Percentiles rank a stretch among this genome's conserved stretches.
Evolutionary conservation across 2,113 vertebrate genomes (phyloP).

Genomic region (Hassar affinis): DNA sequence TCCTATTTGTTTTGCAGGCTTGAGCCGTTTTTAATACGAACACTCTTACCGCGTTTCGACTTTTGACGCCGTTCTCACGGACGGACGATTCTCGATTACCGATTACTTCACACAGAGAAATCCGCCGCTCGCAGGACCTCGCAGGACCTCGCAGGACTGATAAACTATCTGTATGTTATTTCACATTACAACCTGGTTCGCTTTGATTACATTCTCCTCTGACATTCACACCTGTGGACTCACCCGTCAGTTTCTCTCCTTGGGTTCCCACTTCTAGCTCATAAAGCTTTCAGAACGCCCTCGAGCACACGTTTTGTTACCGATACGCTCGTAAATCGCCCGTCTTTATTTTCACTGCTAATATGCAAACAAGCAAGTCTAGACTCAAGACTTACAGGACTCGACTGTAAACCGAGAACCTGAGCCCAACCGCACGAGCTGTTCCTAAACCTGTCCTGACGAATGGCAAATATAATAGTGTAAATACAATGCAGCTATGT

Average conservation of each 20-base stretch:
- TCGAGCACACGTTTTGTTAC: background rate
- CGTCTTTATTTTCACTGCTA: slow-evolving; percentile 13
- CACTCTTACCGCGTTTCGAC: background rate
- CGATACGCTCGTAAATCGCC: background rate
- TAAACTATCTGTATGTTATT: background rate
- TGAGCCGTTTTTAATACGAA: background rate
- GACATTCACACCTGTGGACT: slow-evolving; percentile 64
- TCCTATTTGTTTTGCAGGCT: slow-evolving; percentile 13
- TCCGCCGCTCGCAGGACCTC: no score
- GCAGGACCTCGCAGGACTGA: no score
- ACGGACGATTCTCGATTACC: no score
- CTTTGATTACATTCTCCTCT: background rate
- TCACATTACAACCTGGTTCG: background rate
- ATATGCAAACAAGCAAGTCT: background rate
- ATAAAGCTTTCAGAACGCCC: slow-evolving; percentile 14
- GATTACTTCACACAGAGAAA: no score
- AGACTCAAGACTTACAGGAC: background rate
- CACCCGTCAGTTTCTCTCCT: slow-evolving; percentile 47
- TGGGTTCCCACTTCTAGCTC: background rate
- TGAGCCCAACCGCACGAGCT: no score
- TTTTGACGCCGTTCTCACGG: no score
- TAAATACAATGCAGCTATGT: background rate
- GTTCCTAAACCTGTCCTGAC: background rate
- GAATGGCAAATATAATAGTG: background rate
- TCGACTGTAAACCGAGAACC: background rate